Percentiles rank a stretch among this genome's conserved stretches.
phyloP scores from a whole-genome alignment of 2,888 invertebrate genomes.

The Aricia artaxerxes region DNA sequence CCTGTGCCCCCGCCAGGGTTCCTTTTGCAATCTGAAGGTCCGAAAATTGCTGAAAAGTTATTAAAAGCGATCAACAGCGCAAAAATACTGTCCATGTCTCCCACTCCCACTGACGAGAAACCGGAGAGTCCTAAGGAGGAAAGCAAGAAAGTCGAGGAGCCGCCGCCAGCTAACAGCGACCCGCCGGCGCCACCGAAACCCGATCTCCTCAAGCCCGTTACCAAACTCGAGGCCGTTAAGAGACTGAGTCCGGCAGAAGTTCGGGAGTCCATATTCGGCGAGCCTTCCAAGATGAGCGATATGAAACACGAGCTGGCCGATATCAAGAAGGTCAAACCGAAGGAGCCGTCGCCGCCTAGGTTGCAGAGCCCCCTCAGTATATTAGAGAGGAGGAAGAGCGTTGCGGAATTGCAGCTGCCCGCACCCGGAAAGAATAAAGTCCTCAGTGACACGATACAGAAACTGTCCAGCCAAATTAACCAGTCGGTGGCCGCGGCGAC shows the following conservation, averaged over 20 bases:
- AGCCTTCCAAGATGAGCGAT: constrained; percentile 63
- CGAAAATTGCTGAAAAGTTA: constrained; percentile 83
- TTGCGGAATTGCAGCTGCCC: constrained; percentile 63
- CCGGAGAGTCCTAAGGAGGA: constrained; percentile 62
- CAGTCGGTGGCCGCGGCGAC: constrained; percentile 63
- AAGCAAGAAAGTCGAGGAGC: constrained; percentile 44
- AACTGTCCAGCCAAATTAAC: constrained; percentile 78
- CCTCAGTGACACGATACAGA: constrained; percentile 83
- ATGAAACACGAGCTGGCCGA: constrained; percentile 60
- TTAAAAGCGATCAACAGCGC: constrained; percentile 81
- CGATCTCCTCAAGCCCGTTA: constrained; percentile 51
- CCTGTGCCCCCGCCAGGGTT: constrained; percentile 75
- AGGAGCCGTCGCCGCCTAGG: constrained; percentile 60
- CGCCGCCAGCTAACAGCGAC: constrained; percentile 47
- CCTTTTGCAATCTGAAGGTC: constrained; percentile 72
- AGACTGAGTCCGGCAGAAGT: constrained; percentile 54
- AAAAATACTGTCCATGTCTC: constrained; percentile 75
- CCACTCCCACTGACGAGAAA: constrained; percentile 61
- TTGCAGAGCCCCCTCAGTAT: constrained; percentile 66
- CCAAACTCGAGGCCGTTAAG: constrained; percentile 56
- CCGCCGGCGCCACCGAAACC: constrained; percentile 51
- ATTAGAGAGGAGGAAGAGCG: constrained; percentile 68
- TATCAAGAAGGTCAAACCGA: constrained; percentile 61
- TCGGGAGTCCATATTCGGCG: constrained; percentile 65
- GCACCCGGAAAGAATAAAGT: constrained; percentile 78